Evolutionary conservation across 2,113 vertebrate genomes (phyloP), one percentile per base, ranked within the genome.

Genomic region (Otis tarda): DNA sequence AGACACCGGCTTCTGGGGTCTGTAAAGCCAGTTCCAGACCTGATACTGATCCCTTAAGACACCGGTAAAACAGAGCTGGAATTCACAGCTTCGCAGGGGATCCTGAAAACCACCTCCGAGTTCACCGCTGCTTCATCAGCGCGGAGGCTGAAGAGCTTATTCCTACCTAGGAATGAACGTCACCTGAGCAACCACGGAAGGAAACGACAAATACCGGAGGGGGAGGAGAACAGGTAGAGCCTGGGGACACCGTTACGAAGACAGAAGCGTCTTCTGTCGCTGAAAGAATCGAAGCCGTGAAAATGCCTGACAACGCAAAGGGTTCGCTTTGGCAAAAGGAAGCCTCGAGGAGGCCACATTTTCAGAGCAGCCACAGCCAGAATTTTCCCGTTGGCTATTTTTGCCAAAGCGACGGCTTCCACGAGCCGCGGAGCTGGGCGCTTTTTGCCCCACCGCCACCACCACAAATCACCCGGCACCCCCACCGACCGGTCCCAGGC

Each of bases 161-260:
- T 85, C 57, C 88, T 76, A 21, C 14, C 63, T 6, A 70, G 83
- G 82, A 85, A 53, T 53, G 70, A 92, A 76, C 4, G 19, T 83
- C 80, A 83, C 55, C 80, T 9, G 33, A 91, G 60, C 59, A 57
- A 88, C 31, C 39, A 57, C 49, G 68, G 77, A 85, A 89, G 75
- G 57, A 83, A 88, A 53, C 37, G 52, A 92, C 63, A 90, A 86
- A 90, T 55, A 59, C 0, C 9, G 23, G 80, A 95, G 82, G 39
- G 24, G 67, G 57, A 90, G 57, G 75, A 82, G 60, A 84, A 65
- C 79, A 96, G 83, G 93, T 60, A 92, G 73, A 83, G 80, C 50
- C 59, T 19, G 55, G 1, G 28, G 69, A 65, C 25, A 31, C 14
- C 1, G 7, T 20, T 53, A 55, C 1, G 30, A 53, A 57, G 67